These are phyloP conservation scores for Bilobella aurantiaca DNA, from an alignment of 1,140 invertebrate species.

Conservation along the genomic window DNA sequence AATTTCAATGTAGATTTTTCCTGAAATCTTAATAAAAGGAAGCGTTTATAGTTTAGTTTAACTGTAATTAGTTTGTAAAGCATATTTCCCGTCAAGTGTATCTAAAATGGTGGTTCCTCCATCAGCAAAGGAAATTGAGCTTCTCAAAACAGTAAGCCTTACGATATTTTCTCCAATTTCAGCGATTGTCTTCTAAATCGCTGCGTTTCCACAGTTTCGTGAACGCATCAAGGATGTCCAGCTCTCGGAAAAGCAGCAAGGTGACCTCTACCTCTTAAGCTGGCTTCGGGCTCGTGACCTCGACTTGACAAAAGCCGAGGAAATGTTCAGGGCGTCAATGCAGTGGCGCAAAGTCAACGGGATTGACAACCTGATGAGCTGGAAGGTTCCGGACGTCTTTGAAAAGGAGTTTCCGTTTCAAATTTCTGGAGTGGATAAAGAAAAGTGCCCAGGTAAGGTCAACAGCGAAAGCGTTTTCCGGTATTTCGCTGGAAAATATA, in stretches of 20 bases:
- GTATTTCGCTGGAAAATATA: too few species aligned
- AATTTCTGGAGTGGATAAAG: conserved; percentile 17
- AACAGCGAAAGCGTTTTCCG: conserved; percentile 4
- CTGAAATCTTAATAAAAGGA: background rate
- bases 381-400: conserved; percentile 2
- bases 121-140: conserved; percentile 5
- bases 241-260: conserved; percentile 45
- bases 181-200: too few species aligned
- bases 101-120: background rate
- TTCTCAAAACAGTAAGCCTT: conserved; percentile 13
- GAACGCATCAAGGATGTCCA: conserved; percentile 15
- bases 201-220: conserved; percentile 14
- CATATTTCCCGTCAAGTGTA: background rate
- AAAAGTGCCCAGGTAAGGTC: conserved; percentile 8
- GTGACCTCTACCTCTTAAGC: conserved; percentile 64
- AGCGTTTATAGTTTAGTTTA: too few species aligned
- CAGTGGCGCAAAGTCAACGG: background rate
- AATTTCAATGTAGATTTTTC: too few species aligned
- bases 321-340: conserved; percentile 19
- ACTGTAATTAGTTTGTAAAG: background rate
- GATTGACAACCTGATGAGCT: conserved; percentile 34
- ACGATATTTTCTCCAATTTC: too few species aligned
- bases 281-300: conserved; percentile 52
- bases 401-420: background rate
- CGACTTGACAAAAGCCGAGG: conserved; percentile 19